These are phyloP conservation scores for Luperina testacea DNA, from an alignment of 2,888 invertebrate genomes.

Conservation along the genomic window DNA sequence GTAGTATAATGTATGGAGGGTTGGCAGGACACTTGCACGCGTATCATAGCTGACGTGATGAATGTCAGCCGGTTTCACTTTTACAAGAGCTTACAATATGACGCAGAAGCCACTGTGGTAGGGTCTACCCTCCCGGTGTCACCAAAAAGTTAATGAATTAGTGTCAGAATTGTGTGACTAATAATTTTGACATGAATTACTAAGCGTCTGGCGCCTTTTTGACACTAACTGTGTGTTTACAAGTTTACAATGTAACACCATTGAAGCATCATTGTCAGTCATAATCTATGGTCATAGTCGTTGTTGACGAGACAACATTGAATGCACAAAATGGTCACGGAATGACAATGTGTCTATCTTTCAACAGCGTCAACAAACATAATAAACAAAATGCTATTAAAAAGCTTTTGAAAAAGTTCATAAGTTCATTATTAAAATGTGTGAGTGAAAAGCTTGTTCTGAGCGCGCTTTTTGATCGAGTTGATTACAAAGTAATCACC, in stretches of 20 bases:
- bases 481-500: background rate
- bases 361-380: background rate
- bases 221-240: background rate
- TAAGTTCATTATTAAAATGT: background rate
- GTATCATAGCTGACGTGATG: background rate
- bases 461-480: background rate
- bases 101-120: background rate
- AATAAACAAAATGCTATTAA: background rate
- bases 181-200: background rate
- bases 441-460: background rate
- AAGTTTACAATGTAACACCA: background rate
- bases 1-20: background rate
- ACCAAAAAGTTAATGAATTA: slow-evolving; percentile 13
- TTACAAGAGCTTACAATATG: background rate
- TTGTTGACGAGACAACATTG: background rate
- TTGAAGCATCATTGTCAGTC: slow-evolving; percentile 12
- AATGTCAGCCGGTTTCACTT: slow-evolving; percentile 17
- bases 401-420: background rate
- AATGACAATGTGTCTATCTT: slow-evolving; percentile 4
- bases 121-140: background rate
- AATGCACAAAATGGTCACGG: background rate
- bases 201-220: background rate
- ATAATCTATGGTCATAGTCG: background rate
- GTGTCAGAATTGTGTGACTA: slow-evolving; percentile 5
- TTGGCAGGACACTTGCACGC: slow-evolving; percentile 1